Base-by-base conservation (phyloP, 2,797 vertebrate genomes). In the Pogoniulus pusillus region DNA sequence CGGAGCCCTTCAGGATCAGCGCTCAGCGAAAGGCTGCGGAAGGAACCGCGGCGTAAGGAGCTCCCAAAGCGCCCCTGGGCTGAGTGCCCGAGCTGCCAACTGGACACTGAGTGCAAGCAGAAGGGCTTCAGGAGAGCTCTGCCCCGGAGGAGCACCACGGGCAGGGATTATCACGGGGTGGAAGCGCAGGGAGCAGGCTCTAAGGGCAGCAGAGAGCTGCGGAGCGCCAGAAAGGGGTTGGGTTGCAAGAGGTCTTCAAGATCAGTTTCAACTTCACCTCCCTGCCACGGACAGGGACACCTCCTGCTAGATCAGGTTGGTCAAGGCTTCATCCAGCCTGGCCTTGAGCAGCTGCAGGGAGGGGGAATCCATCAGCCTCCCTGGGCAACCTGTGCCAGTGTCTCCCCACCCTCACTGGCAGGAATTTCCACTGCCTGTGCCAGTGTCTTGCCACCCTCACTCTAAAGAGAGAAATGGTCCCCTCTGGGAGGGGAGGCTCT, bases 41-140 rank as follows among this genome's bases (percentile, higher is more conserved):
- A 64, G 63, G 84, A 94, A 73, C 53, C 41, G 91, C n/a, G 74
- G 81, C 35, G 62, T 55, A 78, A 90, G 5, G 69, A 95, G 82
- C 91, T 62, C 68, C 86, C 84, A 49, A 76, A 76, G 68, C 76
- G 93, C 92, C 93, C 51, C 54, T 58, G 66, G 94, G 94, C 92
- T 89, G 87, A 79, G 97, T 94, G 97, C 97, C 98, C 2, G 35
- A 35, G 58, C 96, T 97, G 95, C 98, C 98, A 95, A 98, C 95
- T 87, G 98, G 98, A 93, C 98, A 97, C 68, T 0, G 39, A 8
- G 23, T 0, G 95, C 97, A 97, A 34, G 98, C 97, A 58, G 97
- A 96, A 11, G 90, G 97, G 80, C 98, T 49, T 47, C 97, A 94
- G 0, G 96, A 95, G 8, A 97, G 91, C 62, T 93, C 97, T 94